Evolutionary conservation across 2,888 invertebrate genomes (phyloP), one percentile per base, ranked within the genome.

Genomic region (Drosophila infuscata): DNA sequence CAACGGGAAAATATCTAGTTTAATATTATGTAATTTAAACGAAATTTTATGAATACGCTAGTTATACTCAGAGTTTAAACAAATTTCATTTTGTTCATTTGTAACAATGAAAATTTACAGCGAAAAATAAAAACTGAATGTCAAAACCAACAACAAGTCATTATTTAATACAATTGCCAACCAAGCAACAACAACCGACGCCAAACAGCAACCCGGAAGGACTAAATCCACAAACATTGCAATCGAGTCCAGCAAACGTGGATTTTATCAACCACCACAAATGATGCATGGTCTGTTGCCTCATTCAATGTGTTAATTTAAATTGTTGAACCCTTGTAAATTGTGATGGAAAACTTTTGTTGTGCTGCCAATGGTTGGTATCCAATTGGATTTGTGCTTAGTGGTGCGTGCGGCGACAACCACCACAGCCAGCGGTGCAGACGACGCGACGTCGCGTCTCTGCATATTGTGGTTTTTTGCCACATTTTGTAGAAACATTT

Each of bases 11-110:
- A 72, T 76, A 84, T 87, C 84, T 89, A 89, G 87, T 88, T 78
- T 88, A 87, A 88, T 87, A 88, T 82, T 85, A 89, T 87, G 88
- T 87, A 89, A 89, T 87, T 88, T 89, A 87, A 89, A 86, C 73
- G 72, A 88, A 87, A 84, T 87, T 89, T 72, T 72, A 88, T 86
- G 57, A 86, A 83, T 88, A 88, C 71, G 80, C 76, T 87, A 85
- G 88, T 85, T 87, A 81, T 87, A 87, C 81, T 84, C 83, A 70
- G 74, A 74, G 61, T 74, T 74, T 30, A 79, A 79, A 70, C 30
- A 79, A 84, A 74, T 72, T 77, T 84, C 74, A 70, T 83, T 72
- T 85, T 43, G 46, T 89, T 88, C 88, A 89, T 85, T 75, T 89
- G 77, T 89, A 83, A 72, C 73, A 77, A 88, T 87, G 88, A 87